Conservation (phyloP, 2,888 invertebrate species). For the Yponomeuta cagnagella region DNA sequence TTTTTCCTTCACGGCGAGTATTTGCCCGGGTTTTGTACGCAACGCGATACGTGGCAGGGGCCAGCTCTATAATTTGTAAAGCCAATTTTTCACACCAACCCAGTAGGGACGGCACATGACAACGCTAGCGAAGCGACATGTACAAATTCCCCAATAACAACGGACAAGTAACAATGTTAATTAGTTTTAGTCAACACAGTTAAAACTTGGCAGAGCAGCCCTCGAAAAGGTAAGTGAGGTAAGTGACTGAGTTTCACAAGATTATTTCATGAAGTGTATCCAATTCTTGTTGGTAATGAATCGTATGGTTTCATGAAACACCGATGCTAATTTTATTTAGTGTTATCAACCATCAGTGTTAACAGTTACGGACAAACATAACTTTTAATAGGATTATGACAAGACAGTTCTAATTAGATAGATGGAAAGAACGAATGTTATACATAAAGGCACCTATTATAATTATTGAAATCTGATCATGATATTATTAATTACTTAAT, state of each 20-base stretch:
- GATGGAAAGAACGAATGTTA: conserved; percentile 33
- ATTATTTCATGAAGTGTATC: background rate
- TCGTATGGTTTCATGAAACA: conserved; percentile 29
- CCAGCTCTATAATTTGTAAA: conserved; percentile 76
- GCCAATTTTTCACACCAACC: conserved; percentile 69
- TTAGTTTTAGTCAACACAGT: conserved; percentile 32
- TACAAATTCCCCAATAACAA: conserved; percentile 35
- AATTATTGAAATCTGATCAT: no score
- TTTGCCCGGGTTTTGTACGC: conserved; percentile 89
- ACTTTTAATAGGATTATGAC: conserved; percentile 42
- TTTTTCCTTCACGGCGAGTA: conserved; percentile 89
- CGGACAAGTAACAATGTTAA: conserved; percentile 36
- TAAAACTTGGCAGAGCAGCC: conserved; percentile 24
- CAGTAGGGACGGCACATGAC: conserved; percentile 38
- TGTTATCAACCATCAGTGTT: conserved; percentile 57
- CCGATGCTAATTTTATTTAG: conserved; percentile 28
- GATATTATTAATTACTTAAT: no score
- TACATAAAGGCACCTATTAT: background rate
- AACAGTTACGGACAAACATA: conserved; percentile 48
- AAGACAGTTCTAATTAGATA: conserved; percentile 35
- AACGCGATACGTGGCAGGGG: conserved; percentile 90
- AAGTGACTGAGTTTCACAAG: background rate
- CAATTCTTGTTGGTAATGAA: background rate
- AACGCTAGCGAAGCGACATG: conserved; percentile 58
- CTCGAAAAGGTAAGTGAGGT: background rate